Conservation (phyloP, 2,797 vertebrate genomes). For the Pampus argenteus region DNA sequence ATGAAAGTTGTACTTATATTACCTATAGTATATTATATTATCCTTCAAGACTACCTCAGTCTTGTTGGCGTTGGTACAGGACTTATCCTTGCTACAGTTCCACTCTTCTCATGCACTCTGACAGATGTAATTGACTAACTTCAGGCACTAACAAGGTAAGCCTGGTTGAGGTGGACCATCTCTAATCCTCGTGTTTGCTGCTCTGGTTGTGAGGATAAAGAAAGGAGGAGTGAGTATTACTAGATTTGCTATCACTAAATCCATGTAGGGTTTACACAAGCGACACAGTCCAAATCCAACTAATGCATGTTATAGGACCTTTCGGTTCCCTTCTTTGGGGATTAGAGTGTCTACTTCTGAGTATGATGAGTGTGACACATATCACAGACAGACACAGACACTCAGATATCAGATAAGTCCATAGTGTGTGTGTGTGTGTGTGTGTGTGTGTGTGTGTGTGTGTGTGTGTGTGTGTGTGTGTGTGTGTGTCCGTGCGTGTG, state of each 20-base stretch:
- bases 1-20: neutral
- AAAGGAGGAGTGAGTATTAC: conserved; percentile 37
- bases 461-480: neutral
- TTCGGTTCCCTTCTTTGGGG: conserved; percentile 37
- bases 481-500: no score
- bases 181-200: conserved; percentile 45
- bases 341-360: conserved; percentile 50
- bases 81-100: conserved; percentile 3
- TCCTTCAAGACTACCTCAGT: neutral
- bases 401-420: neutral
- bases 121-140: conserved; percentile 42
- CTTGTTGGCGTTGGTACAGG: conserved; percentile 12
- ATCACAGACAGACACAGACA: conserved; percentile 1
- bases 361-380: conserved; percentile 26
- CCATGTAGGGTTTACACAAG: conserved; percentile 34
- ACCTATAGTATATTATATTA: no score
- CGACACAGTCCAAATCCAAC: conserved; percentile 50
- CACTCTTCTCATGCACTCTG: conserved; percentile 21
- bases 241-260: conserved; percentile 49
- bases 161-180: conserved; percentile 8
- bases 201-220: conserved; percentile 43
- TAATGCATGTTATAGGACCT: conserved; percentile 40
- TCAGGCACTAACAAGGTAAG: conserved; percentile 40
- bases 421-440: neutral
- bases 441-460: neutral